phyloP scores from a whole-genome alignment of 2,113 vertebrate genomes.

The Ondatra zibethicus region DNA sequence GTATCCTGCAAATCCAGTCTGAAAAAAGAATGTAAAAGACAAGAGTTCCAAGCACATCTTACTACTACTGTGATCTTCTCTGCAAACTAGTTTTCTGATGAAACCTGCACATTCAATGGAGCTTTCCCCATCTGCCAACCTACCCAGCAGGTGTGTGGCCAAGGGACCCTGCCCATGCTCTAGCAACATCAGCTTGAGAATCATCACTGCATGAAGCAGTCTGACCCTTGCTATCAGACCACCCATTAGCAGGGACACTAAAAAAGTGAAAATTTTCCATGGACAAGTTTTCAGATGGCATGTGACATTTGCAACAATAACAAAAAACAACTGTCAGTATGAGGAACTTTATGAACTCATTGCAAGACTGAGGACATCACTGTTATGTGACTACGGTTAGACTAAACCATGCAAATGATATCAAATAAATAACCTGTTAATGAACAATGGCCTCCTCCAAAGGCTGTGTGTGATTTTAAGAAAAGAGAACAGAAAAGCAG shows the following conservation, averaged over 20 bases:
- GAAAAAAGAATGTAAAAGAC: neutral
- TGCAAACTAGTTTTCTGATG: neutral
- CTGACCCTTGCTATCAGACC: neutral
- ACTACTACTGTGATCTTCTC: neutral
- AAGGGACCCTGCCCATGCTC: accelerated
- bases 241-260: neutral
- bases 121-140: neutral
- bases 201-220: neutral
- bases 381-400: accelerated
- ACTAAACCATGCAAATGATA: neutral
- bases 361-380: accelerated
- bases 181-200: neutral
- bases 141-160: accelerated
- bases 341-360: accelerated
- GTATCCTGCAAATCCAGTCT: neutral
- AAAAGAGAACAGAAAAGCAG: neutral
- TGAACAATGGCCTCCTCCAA: neutral
- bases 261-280: neutral
- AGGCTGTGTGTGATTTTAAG: accelerated
- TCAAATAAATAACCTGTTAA: neutral
- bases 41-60: neutral
- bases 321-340: neutral
- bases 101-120: neutral
- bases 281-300: neutral
- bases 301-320: no score